A percentile compares a stretch with the other conserved stretches of the same genome.
Evolutionary conservation across 92 coral and sea anemone genomes (phyloP).

Genomic region (Palythoa caribaeorum): DNA sequence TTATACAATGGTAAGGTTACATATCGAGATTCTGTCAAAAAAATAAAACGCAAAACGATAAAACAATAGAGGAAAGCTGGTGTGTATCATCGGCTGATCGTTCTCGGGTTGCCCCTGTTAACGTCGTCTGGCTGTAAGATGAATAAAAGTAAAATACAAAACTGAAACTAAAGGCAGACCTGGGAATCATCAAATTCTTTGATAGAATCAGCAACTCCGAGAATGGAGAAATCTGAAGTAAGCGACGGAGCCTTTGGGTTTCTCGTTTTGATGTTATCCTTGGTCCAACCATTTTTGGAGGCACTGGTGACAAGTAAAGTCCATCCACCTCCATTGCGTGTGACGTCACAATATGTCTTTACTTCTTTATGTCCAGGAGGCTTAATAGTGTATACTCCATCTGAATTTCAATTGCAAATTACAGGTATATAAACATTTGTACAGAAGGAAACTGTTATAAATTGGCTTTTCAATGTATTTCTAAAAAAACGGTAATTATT

Average conservation of each 20-base stretch:
- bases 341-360: conserved; percentile 74
- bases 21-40: no score
- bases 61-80: no score
- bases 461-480: background rate
- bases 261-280: conserved; percentile 58
- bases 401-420: conserved; percentile 22
- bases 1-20: no score
- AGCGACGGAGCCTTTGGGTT: conserved; percentile 52
- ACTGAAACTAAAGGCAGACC: background rate
- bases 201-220: background rate
- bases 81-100: no score
- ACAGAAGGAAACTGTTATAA: background rate
- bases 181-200: background rate
- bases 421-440: background rate
- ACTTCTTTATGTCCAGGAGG: conserved; percentile 65
- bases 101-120: background rate
- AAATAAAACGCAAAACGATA: no score
- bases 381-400: conserved; percentile 69
- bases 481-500: no score
- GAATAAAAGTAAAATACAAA: background rate
- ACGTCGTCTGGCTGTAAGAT: background rate
- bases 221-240: background rate
- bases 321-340: conserved; percentile 71
- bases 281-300: conserved; percentile 62
- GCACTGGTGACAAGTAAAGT: conserved; percentile 67